phyloP scores from a whole-genome alignment of 2,113 vertebrate species.

The Bombycilla garrulus region DNA sequence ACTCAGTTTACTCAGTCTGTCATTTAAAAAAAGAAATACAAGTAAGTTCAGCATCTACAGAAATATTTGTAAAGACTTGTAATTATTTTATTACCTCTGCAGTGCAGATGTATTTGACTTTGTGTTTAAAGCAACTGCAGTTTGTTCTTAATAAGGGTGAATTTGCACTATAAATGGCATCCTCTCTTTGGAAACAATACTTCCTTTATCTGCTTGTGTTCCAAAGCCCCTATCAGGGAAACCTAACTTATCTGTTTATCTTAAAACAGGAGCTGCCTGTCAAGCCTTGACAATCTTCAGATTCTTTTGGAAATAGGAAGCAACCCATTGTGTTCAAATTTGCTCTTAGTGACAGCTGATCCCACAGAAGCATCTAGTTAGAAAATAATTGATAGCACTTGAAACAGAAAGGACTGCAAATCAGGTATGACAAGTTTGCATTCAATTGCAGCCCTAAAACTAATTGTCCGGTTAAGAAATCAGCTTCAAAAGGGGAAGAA shows the following conservation, averaged over 20 bases:
- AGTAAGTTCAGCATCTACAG: neutral
- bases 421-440: constrained; percentile 43
- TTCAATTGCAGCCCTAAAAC: constrained; percentile 15
- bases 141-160: constrained; percentile 12
- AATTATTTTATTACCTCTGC: constrained; percentile 33
- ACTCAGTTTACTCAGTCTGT: neutral
- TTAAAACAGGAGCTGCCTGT: constrained; percentile 48
- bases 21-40: neutral
- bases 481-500: constrained; percentile 6
- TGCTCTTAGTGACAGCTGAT: constrained; percentile 65
- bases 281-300: constrained; percentile 53
- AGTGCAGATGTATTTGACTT: neutral
- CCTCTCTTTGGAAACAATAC: constrained; percentile 42
- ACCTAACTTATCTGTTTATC: constrained; percentile 66
- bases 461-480: constrained; percentile 43
- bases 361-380: constrained; percentile 42
- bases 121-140: constrained; percentile 20
- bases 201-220: constrained; percentile 47
- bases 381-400: constrained; percentile 57
- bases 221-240: constrained; percentile 46
- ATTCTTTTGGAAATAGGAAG: constrained; percentile 71
- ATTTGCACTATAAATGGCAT: constrained; percentile 47
- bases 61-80: neutral
- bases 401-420: constrained; percentile 21
- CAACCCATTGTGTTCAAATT: constrained; percentile 63